These are phyloP conservation scores for Pteruthius melanotis DNA, from an alignment of 2,113 vertebrate species.

Conservation along the genomic window DNA sequence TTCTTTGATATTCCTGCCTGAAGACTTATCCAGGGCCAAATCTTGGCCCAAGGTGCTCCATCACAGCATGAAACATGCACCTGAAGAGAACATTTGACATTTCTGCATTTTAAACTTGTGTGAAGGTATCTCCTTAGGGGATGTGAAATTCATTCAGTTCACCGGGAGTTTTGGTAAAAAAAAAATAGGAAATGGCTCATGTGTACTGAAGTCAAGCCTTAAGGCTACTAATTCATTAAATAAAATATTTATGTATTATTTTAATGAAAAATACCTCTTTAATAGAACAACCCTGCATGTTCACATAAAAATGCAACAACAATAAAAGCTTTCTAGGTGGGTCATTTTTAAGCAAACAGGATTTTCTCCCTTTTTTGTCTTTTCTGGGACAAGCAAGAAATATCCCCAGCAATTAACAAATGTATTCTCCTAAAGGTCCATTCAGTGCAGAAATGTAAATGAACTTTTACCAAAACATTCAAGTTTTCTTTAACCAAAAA, in stretches of 20 bases:
- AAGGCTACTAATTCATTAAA: background rate
- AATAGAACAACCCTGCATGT: background rate
- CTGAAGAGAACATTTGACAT: conserved; percentile 6
- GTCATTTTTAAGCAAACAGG: background rate
- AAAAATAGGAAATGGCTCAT: background rate
- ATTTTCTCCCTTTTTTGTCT: background rate
- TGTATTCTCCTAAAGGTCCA: background rate
- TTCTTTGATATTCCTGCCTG: conserved; percentile 14
- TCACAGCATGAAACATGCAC: background rate
- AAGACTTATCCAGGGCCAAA: conserved; percentile 17
- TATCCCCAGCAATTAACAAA: background rate
- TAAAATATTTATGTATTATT: conserved; percentile 39
- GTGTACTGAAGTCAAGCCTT: background rate
- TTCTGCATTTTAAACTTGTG: background rate
- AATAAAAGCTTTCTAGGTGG: background rate
- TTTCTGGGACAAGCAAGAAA: background rate
- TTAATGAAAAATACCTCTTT: conserved; percentile 42
- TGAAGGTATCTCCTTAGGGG: background rate
- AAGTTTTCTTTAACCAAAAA: background rate
- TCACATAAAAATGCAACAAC: background rate
- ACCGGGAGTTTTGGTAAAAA: background rate
- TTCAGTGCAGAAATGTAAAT: background rate
- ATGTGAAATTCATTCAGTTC: background rate
- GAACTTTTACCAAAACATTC: background rate
- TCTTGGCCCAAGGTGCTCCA: background rate